Evolutionary conservation across 2,888 invertebrate genomes (phyloP).

Genomic region (Iselma pallidipennis): DNA sequence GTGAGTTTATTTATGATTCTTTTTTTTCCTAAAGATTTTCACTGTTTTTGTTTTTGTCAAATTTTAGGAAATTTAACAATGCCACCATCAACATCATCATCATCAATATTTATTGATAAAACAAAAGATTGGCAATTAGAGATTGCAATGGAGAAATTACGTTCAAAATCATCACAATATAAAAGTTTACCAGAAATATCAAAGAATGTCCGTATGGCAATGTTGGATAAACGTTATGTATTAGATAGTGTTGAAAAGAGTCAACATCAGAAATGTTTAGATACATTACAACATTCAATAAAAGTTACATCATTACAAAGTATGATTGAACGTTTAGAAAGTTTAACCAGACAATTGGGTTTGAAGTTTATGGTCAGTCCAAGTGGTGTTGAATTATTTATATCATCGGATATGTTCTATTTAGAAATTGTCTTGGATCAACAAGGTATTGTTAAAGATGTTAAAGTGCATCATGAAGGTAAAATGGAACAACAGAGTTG

Average conservation of each 20-base stretch:
- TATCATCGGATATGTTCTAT: slow-evolving; percentile 96
- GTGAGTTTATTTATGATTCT: slow-evolving; percentile 31
- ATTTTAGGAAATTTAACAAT: slow-evolving; percentile 32
- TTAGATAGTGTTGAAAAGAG: slow-evolving; percentile 83
- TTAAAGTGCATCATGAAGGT: slow-evolving; percentile 89
- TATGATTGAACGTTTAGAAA: slow-evolving; percentile 89
- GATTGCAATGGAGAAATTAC: slow-evolving; percentile 88
- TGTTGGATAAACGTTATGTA: slow-evolving; percentile 89
- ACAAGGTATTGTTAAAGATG: slow-evolving; percentile 84
- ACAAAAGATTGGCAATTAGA: slow-evolving; percentile 80
- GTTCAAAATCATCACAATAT: slow-evolving; percentile 80
- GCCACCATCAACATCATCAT: slow-evolving; percentile 27
- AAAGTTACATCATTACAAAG: slow-evolving; percentile 91
- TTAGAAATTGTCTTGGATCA: slow-evolving; percentile 87
- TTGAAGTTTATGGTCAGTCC: slow-evolving; percentile 86
- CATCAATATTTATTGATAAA: slow-evolving; percentile 56
- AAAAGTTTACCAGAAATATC: slow-evolving; percentile 85
- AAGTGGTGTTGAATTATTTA: slow-evolving; percentile 80
- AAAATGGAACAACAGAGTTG: slow-evolving; percentile 84
- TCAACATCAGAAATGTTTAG: slow-evolving; percentile 87
- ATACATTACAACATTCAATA: slow-evolving; percentile 90
- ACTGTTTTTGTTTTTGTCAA: slow-evolving; percentile 4
- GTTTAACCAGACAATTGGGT: slow-evolving; percentile 87
- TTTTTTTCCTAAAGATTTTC: slow-evolving; percentile 11
- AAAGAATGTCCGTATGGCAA: slow-evolving; percentile 83